Evolutionary conservation across 2,797 vertebrate species (phyloP).

Genomic region (Poeciliopsis turneri): DNA sequence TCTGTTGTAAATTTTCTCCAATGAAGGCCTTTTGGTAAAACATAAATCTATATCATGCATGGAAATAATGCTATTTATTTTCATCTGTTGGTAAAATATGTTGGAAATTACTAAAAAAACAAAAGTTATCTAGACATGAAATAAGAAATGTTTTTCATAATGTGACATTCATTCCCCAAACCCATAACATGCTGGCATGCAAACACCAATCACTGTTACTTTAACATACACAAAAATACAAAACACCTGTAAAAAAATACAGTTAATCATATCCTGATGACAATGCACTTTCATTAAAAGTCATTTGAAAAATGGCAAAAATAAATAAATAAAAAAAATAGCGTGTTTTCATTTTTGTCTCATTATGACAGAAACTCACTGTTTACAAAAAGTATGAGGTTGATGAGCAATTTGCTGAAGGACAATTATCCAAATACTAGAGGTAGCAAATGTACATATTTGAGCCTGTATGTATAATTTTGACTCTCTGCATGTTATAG

Average conservation of each 20-base stretch:
- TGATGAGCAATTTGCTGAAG: not conserved
- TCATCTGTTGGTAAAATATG: slow-evolving; percentile 7
- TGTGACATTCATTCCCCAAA: slow-evolving; percentile 13
- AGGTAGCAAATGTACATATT: not conserved
- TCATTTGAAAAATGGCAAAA: not conserved
- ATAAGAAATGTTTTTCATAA: not conserved
- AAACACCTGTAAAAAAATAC: slow-evolving; percentile 1
- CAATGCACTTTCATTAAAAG: not conserved
- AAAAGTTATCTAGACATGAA: not conserved
- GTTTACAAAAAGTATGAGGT: not conserved
- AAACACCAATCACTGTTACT: not conserved
- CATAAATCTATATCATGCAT: not conserved
- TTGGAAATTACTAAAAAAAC: not conserved
- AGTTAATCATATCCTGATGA: slow-evolving; percentile 11
- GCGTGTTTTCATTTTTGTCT: not conserved
- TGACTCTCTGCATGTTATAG: not conserved
- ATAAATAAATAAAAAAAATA: too few species aligned
- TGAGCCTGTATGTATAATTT: not conserved
- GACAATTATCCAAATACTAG: not conserved
- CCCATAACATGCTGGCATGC: slow-evolving; percentile 52
- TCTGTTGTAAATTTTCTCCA: not conserved
- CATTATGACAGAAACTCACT: not conserved
- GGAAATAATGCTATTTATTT: slow-evolving; percentile 1
- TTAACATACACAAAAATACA: slow-evolving; percentile 4
- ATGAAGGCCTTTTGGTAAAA: not conserved